Evolutionary conservation across 2,888 invertebrate species (phyloP), one percentile per base, ranked within the genome.

Genomic region (Epirrita christyi): DNA sequence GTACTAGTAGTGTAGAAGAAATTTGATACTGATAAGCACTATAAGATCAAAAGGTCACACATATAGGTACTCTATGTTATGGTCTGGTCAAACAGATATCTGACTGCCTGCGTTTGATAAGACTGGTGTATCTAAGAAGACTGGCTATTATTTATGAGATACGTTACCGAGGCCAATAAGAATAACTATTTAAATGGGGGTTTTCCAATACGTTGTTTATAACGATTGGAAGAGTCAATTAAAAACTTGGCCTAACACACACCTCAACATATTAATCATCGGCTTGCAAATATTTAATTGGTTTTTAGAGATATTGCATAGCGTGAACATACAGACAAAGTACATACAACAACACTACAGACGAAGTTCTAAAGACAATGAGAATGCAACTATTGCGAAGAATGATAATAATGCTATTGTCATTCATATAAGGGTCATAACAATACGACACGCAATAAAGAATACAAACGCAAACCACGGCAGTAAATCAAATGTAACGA

Each of bases 401-500:
- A 41, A 48, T 49, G 14, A 8, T 38, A 14, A 14, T 38, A 38
- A 38, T 36, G 34, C 53, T 38, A 64, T 59, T 56, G 55, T 61
- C 36, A 55, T 57, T 37, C 34, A 47, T n/a, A 37, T 53, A 54
- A 37, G 27, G 55, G 37, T 14, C 38, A 43, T 51, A 53, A 55
- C 40, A 55, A 60, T 51, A 43, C 36, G 40, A 45, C 29, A 52
- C 6, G 53, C 44, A 55, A 55, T 51, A 41, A 54, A 49, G 32
- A 55, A 46, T 55, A 38, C 29, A 41, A 41, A 41, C 32, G 42
- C 36, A 15, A 36, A 43, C 53, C 48, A 38, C 27, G 28, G 49
- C 32, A 55, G 52, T 62, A 57, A 55, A 64, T 63, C 66, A 63
- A 66, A 59, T 57, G 55, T 59, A 59, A 54, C 52, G 32, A 60